Conservation (phyloP, 2,113 vertebrate genomes). For the Acrocephalus kingi region DNA sequence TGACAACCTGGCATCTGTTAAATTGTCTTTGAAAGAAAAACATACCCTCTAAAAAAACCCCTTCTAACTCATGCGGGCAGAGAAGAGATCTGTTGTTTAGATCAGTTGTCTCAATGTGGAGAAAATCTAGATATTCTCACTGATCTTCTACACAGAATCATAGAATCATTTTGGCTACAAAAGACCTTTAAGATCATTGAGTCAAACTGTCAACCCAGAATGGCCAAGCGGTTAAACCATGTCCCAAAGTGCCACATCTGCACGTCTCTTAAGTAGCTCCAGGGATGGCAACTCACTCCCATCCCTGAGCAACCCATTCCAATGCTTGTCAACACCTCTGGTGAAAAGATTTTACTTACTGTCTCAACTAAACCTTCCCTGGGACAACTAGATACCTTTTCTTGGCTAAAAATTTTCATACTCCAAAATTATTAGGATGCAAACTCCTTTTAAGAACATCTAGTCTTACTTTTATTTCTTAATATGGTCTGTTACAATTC, state of each 20-base stretch:
- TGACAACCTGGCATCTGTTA: background rate
- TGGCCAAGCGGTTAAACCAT: background rate
- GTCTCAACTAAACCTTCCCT: background rate
- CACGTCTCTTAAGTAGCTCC: rapidly evolving
- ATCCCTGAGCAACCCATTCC: background rate
- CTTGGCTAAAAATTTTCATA: background rate
- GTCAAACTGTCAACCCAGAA: background rate
- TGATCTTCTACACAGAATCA: background rate
- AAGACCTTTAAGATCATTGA: background rate
- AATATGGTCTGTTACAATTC: background rate
- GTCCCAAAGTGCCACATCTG: background rate
- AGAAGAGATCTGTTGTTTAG: background rate
- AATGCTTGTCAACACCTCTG: background rate
- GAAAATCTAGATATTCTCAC: background rate
- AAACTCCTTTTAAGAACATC: background rate
- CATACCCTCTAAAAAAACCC: rapidly evolving
- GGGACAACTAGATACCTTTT: background rate
- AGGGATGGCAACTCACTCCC: background rate
- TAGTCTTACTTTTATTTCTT: background rate
- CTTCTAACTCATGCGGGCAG: background rate
- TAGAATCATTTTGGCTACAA: background rate
- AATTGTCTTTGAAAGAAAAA: background rate
- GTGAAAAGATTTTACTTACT: background rate
- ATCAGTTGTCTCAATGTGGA: background rate
- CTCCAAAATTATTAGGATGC: background rate